These are phyloP conservation scores for Mesochorus sp. DNA, from an alignment of 2,888 invertebrate species.

Conservation along the genomic window DNA sequence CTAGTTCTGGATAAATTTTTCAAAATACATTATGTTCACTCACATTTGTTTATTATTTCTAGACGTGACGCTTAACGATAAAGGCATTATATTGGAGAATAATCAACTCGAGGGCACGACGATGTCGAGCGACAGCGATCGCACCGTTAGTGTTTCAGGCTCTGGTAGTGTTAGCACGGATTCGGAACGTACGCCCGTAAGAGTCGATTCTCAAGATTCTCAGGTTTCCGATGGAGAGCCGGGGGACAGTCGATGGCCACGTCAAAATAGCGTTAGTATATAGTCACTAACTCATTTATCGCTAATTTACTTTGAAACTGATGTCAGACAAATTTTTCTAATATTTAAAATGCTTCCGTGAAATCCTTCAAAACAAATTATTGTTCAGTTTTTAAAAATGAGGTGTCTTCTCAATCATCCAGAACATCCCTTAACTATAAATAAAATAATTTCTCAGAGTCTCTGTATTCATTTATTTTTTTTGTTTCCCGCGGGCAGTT, in stretches of 20 bases:
- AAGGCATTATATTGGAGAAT: slow-evolving; percentile 84
- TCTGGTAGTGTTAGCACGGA: slow-evolving; percentile 89
- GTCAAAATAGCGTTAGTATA: slow-evolving; percentile 90
- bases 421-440: slow-evolving; percentile 61
- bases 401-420: too few relatives aligned
- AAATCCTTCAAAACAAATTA: too few relatives aligned
- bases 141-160: slow-evolving; percentile 88
- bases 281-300: slow-evolving; percentile 5
- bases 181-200: slow-evolving; percentile 91
- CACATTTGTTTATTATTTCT: slow-evolving; percentile 35
- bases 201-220: slow-evolving; percentile 92
- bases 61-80: slow-evolving; percentile 81
- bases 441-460: slow-evolving; percentile 52
- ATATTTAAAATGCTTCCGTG: too few relatives aligned
- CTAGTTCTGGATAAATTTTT: not conserved
- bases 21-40: not conserved
- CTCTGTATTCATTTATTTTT: slow-evolving; percentile 39
- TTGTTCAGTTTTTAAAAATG: too few relatives aligned
- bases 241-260: slow-evolving; percentile 86
- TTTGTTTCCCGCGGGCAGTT: slow-evolving; percentile 84
- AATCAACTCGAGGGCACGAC: slow-evolving; percentile 84
- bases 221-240: slow-evolving; percentile 87
- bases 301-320: too few relatives aligned
- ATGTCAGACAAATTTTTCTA: too few relatives aligned
- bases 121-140: slow-evolving; percentile 87